Conservation (phyloP, 37 sponge, comb jelly and placozoan species). For the Halichondria panicea region DNA sequence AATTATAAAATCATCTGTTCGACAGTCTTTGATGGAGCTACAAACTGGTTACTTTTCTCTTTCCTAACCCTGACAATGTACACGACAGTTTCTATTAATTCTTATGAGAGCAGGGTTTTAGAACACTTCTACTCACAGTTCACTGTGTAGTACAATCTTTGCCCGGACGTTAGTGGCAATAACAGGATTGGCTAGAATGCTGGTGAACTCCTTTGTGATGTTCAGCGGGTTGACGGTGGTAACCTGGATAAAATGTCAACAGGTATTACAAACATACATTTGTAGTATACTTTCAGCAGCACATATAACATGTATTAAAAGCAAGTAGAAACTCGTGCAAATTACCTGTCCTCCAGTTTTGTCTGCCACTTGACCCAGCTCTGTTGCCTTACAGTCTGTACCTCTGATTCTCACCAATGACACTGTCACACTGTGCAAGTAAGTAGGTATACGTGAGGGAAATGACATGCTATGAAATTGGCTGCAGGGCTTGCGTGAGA, state of each 20-base stretch:
- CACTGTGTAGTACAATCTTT: slow-evolving; percentile 68
- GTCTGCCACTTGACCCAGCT: slow-evolving; percentile 85
- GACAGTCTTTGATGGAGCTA: neutral
- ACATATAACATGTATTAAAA: too few relatives aligned
- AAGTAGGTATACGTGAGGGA: neutral
- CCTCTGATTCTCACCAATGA: slow-evolving; percentile 78
- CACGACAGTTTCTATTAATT: too few relatives aligned
- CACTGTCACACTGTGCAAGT: slow-evolving; percentile 65
- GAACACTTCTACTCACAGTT: slow-evolving; percentile 47
- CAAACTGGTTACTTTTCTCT: neutral
- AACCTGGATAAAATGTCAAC: too few relatives aligned
- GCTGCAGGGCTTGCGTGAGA: too few relatives aligned
- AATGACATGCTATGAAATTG: too few relatives aligned
- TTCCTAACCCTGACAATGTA: neutral
- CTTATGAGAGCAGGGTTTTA: too few relatives aligned
- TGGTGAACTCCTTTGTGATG: slow-evolving; percentile 75
- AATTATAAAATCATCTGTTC: too few relatives aligned
- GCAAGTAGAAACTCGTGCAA: too few relatives aligned
- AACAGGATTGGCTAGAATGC: slow-evolving; percentile 78
- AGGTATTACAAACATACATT: too few relatives aligned
- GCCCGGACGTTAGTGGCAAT: slow-evolving; percentile 85
- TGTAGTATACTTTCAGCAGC: too few relatives aligned
- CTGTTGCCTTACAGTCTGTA: slow-evolving; percentile 68
- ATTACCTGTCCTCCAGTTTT: slow-evolving; percentile 76
- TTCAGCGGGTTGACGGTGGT: slow-evolving; percentile 78